Evolutionary conservation across 92 coral and sea anemone species (phyloP).

Genomic region (Hydrozoanthus gracilis): DNA sequence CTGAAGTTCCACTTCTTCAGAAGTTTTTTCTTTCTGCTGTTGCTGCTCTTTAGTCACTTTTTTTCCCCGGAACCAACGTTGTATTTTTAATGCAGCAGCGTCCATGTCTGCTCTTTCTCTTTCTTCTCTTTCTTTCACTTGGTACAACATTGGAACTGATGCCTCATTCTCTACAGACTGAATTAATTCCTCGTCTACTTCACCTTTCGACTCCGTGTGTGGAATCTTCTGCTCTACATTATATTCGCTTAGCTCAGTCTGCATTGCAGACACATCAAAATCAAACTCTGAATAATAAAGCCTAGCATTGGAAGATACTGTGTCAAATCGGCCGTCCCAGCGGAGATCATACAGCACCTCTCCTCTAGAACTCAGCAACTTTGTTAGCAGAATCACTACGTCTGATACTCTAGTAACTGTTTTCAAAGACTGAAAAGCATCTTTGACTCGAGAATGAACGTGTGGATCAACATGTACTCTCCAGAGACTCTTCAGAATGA

Average conservation of each 20-base stretch:
- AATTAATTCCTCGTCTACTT: background rate
- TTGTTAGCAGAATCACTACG: constrained; percentile 60
- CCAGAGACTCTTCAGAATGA: constrained; percentile 56
- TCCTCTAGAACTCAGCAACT: constrained; percentile 56
- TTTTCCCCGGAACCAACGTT: constrained; percentile 31
- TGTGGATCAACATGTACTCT: constrained; percentile 27
- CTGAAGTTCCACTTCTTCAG: background rate
- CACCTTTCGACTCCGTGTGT: constrained; percentile 3
- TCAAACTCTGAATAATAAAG: constrained; percentile 39
- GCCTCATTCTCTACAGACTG: constrained; percentile 30
- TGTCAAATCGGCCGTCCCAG: constrained; percentile 60
- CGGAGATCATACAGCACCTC: constrained; percentile 74
- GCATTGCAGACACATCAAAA: constrained; percentile 43
- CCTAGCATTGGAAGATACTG: constrained; percentile 40
- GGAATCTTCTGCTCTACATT: background rate
- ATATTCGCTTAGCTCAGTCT: constrained; percentile 1
- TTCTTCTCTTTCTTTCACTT: background rate
- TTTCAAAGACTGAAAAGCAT: constrained; percentile 59
- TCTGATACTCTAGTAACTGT: constrained; percentile 57
- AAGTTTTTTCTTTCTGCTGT: background rate
- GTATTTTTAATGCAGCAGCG: constrained; percentile 41
- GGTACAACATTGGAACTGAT: background rate
- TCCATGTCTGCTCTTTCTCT: constrained; percentile 30
- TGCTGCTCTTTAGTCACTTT: background rate
- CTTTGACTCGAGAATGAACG: constrained; percentile 60